A percentile compares a stretch with the other conserved stretches of the same genome.
phyloP scores from a whole-genome alignment of 2,113 vertebrate genomes.

The Pitta sordida region DNA sequence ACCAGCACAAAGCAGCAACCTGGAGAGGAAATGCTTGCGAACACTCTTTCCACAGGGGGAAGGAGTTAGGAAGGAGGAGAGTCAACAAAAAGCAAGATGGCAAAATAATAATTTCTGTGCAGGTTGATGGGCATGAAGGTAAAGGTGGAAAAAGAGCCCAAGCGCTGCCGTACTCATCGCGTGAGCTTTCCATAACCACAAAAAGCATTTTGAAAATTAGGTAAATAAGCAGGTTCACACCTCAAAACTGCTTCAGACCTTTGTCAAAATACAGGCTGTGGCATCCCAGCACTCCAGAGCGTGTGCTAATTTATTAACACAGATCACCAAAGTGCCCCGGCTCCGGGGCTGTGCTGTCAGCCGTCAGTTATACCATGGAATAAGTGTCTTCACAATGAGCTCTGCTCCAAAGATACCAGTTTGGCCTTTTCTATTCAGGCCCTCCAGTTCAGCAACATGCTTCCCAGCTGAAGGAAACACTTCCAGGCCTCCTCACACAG shows the following conservation, averaged over 20 bases:
- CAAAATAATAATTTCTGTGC: neutral
- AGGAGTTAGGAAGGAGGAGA: neutral
- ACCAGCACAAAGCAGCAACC: neutral
- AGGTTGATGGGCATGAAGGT: neutral
- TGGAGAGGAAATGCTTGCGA: neutral
- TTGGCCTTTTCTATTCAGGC: neutral
- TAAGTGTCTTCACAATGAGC: neutral
- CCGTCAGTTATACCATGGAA: neutral
- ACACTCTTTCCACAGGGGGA: neutral
- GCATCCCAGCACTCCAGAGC: neutral
- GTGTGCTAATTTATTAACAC: neutral
- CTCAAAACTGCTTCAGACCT: neutral
- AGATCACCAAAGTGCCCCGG: neutral
- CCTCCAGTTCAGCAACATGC: slow-evolving; percentile 36
- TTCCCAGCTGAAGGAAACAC: slow-evolving; percentile 15
- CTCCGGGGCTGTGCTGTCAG: neutral
- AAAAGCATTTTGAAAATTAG: neutral
- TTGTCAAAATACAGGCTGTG: neutral
- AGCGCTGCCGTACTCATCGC: neutral
- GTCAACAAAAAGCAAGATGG: neutral
- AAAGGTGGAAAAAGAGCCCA: neutral
- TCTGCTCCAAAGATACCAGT: neutral
- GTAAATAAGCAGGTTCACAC: neutral
- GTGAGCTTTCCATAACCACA: neutral
- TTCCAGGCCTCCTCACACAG: neutral